These are phyloP conservation scores for Pollenia labialis DNA, from an alignment of 2,888 invertebrate species.

Conservation along the genomic window DNA sequence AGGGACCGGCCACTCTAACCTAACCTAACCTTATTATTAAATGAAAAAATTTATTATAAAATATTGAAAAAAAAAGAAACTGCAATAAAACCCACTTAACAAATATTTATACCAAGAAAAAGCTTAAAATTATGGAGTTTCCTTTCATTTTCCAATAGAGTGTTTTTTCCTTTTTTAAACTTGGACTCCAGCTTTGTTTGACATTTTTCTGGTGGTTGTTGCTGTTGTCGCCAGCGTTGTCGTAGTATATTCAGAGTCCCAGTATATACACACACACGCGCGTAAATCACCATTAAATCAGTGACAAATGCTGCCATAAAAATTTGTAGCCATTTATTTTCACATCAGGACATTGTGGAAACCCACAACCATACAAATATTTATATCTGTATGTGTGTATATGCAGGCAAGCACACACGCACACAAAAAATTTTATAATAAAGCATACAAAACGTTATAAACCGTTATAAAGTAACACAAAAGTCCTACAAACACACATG, in stretches of 20 bases:
- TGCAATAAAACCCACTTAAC: too few species aligned
- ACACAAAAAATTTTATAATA: neutral
- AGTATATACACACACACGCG: conserved; percentile 53
- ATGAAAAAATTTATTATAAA: too few species aligned
- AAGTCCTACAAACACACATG: too few species aligned
- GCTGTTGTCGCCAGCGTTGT: neutral
- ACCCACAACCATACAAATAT: conserved; percentile 53
- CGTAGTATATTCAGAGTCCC: conserved; percentile 10
- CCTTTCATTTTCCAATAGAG: too few species aligned
- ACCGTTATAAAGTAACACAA: too few species aligned
- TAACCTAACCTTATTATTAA: too few species aligned
- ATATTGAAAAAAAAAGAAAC: too few species aligned
- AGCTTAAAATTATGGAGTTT: too few species aligned
- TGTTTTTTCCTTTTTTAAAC: neutral
- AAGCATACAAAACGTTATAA: too few species aligned
- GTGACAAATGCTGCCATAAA: conserved; percentile 74
- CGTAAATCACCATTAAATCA: conserved; percentile 73
- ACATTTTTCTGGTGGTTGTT: conserved; percentile 25
- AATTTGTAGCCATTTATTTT: conserved; percentile 74
- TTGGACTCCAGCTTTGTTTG: conserved; percentile 39
- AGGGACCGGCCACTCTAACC: too few species aligned
- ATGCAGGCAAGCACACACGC: neutral
- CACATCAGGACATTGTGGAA: conserved; percentile 69
- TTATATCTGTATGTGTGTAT: conserved; percentile 1
- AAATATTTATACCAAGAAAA: too few species aligned